Percentiles rank a stretch among this genome's conserved stretches.
phyloP scores from a whole-genome alignment of 2,888 invertebrate genomes.

The Spialia ferax region DNA sequence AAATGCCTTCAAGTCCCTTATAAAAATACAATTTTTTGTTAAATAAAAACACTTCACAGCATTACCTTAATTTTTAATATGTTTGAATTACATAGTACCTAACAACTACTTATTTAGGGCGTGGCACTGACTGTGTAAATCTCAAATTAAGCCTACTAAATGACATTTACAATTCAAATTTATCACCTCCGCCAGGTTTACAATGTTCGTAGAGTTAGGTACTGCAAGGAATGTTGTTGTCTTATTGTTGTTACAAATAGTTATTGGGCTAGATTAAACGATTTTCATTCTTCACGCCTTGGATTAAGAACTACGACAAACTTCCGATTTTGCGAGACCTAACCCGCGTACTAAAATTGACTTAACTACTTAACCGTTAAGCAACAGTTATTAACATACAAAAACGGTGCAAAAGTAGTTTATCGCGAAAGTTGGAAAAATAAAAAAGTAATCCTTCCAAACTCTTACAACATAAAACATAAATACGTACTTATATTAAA shows the following conservation, averaged over 20 bases:
- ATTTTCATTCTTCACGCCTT: background rate
- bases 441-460: background rate
- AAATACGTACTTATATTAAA: too few relatives aligned
- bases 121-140: background rate
- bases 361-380: background rate
- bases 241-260: background rate
- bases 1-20: too few relatives aligned
- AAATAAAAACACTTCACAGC: too few relatives aligned
- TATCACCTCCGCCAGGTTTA: background rate
- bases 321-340: background rate
- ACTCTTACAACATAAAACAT: background rate
- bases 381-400: background rate
- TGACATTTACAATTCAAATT: slow-evolving; percentile 1
- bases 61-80: too few relatives aligned
- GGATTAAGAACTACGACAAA: background rate
- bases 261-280: background rate
- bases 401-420: background rate
- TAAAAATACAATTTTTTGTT: too few relatives aligned
- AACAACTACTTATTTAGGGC: too few relatives aligned
- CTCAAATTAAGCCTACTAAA: background rate
- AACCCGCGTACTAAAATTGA: background rate
- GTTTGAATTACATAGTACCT: too few relatives aligned
- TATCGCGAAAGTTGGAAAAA: background rate
- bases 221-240: slow-evolving; percentile 10
- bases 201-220: background rate